phyloP scores from a whole-genome alignment of 37 sponge, comb jelly and placozoan genomes.

The Dysidea cf. avara region DNA sequence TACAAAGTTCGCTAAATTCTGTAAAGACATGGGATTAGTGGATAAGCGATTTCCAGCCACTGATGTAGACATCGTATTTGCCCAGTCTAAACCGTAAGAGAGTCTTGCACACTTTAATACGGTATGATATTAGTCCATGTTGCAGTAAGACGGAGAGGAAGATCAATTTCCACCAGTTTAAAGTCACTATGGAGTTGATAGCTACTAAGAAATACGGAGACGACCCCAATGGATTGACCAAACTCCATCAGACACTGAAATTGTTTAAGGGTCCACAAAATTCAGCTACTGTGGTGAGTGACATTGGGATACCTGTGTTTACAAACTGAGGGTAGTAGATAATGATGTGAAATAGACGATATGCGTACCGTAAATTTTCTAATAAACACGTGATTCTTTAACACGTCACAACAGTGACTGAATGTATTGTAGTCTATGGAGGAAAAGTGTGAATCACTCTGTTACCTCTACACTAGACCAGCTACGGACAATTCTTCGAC shows the following conservation, averaged over 20 bases:
- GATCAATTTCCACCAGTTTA: conserved; percentile 79
- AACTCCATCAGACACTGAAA: conserved; percentile 41
- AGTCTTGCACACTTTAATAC: neutral
- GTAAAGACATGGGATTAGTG: conserved; percentile 66
- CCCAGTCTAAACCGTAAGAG: conserved; percentile 67
- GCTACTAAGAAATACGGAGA: conserved; percentile 82
- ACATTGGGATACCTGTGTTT: neutral
- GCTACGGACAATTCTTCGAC: too few species aligned
- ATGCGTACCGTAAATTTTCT: too few species aligned
- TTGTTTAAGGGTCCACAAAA: conserved; percentile 63
- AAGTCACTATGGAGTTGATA: conserved; percentile 45
- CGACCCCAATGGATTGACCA: conserved; percentile 28
- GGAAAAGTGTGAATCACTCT: too few species aligned
- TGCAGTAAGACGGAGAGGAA: conserved; percentile 86
- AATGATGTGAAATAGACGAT: too few species aligned
- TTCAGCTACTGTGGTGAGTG: conserved; percentile 66
- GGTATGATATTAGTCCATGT: neutral
- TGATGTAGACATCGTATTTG: conserved; percentile 87
- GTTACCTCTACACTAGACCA: too few species aligned
- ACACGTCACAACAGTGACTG: too few species aligned
- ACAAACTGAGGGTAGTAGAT: too few species aligned
- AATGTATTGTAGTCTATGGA: too few species aligned
- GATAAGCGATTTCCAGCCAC: conserved; percentile 83
- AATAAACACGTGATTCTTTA: too few species aligned
- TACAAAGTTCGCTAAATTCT: conserved; percentile 86